Evolutionary conservation across 2,888 invertebrate genomes (phyloP), one percentile per base, ranked within the genome.

Genomic region (Pemphredon lugubris): DNA sequence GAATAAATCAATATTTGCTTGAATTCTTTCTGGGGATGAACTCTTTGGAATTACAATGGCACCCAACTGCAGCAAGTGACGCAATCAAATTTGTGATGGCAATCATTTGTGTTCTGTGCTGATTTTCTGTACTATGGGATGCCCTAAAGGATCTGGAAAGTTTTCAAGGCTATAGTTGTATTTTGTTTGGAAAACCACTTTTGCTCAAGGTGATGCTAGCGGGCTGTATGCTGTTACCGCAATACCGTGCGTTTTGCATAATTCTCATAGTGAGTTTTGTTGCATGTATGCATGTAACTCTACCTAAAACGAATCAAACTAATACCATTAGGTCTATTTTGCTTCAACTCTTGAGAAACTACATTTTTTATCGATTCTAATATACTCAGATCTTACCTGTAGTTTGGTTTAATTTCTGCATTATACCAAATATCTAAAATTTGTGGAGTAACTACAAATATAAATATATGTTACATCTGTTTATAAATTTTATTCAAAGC

Each of bases 41-140:
- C 95, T 96, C 90, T 96, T 96, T 21, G 96, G 96, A 84, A 96
- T 95, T 7, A 95, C 94, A 34, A 93, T 91, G 37, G 95, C 90
- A 44, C 92, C 92, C 79, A 93, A 92, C 84, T 94, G 94, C 0
- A 94, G 89, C 51, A 95, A 90, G 85, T 94, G 95, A 71, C 93
- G 91, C n/a, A 96, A 90, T 44, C 95, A 89, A 53, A 95, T 90
- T 90, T 96, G 96, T 9, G 94, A 95, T 0, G 94, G 89, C 5
- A 93, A 91, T 88, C 93, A 94, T 0, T 90, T 90, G 83, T 94
- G 91, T 59, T 91, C 91, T 6, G 87, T 87, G 16, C 94, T 92
- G 14, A 95, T 91, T 75, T 91, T 89, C 75, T 88, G 86, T 2
- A 95, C 93, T 20, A 90, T 87, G 0, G 93, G 91, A 75, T 93